phyloP scores from a whole-genome alignment of 2,797 vertebrate genomes.

The Phalloptychus januarius region DNA sequence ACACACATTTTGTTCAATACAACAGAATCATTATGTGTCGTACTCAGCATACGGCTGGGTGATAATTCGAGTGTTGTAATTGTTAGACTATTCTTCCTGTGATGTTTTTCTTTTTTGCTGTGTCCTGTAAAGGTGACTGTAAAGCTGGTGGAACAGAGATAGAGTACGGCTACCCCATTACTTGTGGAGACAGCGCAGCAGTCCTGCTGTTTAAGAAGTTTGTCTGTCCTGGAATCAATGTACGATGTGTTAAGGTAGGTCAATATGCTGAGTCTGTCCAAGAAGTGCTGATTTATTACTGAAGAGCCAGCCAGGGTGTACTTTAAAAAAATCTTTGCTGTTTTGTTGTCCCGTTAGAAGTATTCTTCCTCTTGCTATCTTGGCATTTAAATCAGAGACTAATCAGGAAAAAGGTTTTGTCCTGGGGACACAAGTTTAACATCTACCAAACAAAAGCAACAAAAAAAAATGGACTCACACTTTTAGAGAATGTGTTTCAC shows the following conservation, averaged over 20 bases:
- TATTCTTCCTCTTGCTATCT: background rate
- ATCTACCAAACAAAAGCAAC: background rate
- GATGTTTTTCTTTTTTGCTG: constrained; percentile 11
- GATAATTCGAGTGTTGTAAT: background rate
- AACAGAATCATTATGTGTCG: background rate
- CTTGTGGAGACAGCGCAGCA: constrained; percentile 92
- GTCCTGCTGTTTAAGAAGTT: constrained; percentile 95
- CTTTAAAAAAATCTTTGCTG: background rate
- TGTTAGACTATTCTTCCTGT: too few relatives aligned
- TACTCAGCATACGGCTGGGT: background rate
- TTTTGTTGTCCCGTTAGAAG: background rate
- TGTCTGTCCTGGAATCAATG: constrained; percentile 94
- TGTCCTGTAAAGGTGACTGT: constrained; percentile 47
- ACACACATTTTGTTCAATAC: background rate
- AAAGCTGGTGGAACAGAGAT: constrained; percentile 73
- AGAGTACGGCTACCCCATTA: constrained; percentile 93
- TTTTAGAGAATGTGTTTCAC: background rate
- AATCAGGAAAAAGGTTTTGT: background rate
- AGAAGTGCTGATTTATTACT: background rate
- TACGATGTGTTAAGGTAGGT: constrained; percentile 91
- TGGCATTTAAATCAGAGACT: background rate
- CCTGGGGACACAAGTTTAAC: background rate
- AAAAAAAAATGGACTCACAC: background rate
- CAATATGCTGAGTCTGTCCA: background rate
- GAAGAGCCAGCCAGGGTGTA: background rate